phyloP scores from a whole-genome alignment of 2,113 vertebrate species.

The Siniperca chuatsi region DNA sequence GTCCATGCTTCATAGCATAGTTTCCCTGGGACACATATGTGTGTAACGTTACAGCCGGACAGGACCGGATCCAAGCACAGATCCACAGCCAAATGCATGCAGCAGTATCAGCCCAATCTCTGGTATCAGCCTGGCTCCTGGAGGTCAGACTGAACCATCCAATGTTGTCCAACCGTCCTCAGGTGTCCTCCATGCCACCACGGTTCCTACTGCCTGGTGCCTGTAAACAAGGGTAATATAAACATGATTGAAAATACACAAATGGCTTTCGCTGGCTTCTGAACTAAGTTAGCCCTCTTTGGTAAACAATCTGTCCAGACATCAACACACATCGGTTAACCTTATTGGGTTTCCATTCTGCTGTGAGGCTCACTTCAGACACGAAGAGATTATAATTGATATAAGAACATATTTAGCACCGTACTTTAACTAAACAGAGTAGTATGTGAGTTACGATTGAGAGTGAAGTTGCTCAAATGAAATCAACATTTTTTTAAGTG shows the following conservation, averaged over 20 bases:
- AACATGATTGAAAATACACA: conserved; percentile 10
- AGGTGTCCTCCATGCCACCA: conserved; percentile 73
- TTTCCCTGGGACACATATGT: conserved; percentile 50
- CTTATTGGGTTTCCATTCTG: neutral
- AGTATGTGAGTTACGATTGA: neutral
- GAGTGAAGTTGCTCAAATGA: neutral
- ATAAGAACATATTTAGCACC: neutral
- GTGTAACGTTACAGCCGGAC: conserved; percentile 28
- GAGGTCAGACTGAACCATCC: conserved; percentile 56
- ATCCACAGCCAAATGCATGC: conserved; percentile 45
- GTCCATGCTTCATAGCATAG: conserved; percentile 55
- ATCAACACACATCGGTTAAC: conserved; percentile 37
- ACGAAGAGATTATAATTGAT: rapidly evolving
- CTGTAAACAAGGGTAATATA: conserved; percentile 51
- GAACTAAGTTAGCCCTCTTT: neutral
- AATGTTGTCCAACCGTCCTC: conserved; percentile 49
- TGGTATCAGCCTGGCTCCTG: conserved; percentile 51
- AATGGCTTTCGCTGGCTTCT: neutral
- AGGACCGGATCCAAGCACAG: conserved; percentile 47
- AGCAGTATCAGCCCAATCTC: conserved; percentile 45
- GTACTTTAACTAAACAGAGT: neutral
- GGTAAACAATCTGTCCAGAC: conserved; percentile 28
- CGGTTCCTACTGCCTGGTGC: conserved; percentile 16
- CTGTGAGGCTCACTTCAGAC: neutral
- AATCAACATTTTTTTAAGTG: neutral